Base-by-base conservation (phyloP, 2,113 vertebrate genomes). In the Sinocyclocheilus anshuiensis region DNA sequence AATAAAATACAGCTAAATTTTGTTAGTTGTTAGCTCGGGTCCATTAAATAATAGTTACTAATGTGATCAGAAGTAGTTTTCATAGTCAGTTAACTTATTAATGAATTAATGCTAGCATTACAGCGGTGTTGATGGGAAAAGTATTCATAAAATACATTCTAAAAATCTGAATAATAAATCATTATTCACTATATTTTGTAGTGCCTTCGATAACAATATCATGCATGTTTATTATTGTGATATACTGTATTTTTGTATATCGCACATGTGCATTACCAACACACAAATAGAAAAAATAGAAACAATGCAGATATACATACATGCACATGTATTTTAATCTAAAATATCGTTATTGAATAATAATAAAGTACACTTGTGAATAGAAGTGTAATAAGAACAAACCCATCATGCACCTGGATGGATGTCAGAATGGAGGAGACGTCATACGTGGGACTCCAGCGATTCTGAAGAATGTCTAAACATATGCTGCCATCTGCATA, bases 401-500 rank as follows among this genome's bases (percentile, higher is more conserved):
- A 85, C 67, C 15, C 4, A 33, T 67, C 1, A 91, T 90, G 91
- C 89, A 99, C 98, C 97, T 99, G 98, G 95, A 99, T 99, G 87
- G 98, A 99, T 85, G 98, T 99, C 95, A 99, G 96, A 94, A 99
- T 99, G 93, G 98, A 99, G 74, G 98, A 99, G 61, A 99, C 98
- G 77, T 99, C 98, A 0, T 99, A 99, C 1, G 98, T 99, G 83
- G 98, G 98, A 93, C 98, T 99, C 98, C 98, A 99, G 89, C 98
- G 96, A 90, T 99, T 99, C 94, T 99, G 98, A 92, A 99, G 97
- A 88, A 99, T 99, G 94, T 99, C 98, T 97, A 99, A 96, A 97
- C 98, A 99, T 96, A 99, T 99, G 95, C 98, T 99, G 85, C 98
- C 98, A 94, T 99, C 98, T 77, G 98, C 98, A 87, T 99, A 99